These are phyloP conservation scores for Eupleurogrammus muticus DNA, from an alignment of 2,797 vertebrate species.

Conservation along the genomic window DNA sequence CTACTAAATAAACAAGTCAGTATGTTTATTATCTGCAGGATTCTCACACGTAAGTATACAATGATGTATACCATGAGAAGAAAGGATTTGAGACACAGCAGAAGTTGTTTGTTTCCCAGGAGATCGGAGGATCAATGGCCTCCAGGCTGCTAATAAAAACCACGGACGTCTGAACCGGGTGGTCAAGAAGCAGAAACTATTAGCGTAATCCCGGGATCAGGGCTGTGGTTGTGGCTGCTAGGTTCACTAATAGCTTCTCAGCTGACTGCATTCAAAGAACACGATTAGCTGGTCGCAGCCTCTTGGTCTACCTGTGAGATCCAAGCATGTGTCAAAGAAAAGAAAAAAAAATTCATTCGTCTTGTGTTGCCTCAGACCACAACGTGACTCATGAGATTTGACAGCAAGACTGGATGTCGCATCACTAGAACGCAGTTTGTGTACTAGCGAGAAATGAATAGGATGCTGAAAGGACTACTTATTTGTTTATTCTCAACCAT, in stretches of 20 bases:
- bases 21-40: too few species aligned
- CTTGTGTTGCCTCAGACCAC: conserved; percentile 28
- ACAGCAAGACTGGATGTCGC: conserved; percentile 10
- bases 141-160: conserved; percentile 34
- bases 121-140: conserved; percentile 20
- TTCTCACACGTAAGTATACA: too few species aligned
- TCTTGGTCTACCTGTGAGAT: conserved; percentile 46
- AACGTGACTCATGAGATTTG: conserved; percentile 21
- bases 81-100: too few species aligned
- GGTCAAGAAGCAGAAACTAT: conserved; percentile 61
- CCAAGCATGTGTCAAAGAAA: conserved; percentile 34
- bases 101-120: conserved; percentile 8
- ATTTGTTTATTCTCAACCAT: not conserved
- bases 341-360: conserved; percentile 36
- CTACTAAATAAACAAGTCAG: too few species aligned
- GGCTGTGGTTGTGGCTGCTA: conserved; percentile 48
- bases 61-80: too few species aligned
- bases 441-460: not conserved
- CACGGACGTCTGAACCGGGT: conserved; percentile 40
- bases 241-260: conserved; percentile 68
- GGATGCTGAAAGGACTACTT: not conserved
- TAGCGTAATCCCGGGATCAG: conserved; percentile 76
- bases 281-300: conserved; percentile 60
- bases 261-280: conserved; percentile 65
- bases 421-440: not conserved